Conservation (phyloP, 2,113 vertebrate species). For the Neolamprologus brichardi region DNA sequence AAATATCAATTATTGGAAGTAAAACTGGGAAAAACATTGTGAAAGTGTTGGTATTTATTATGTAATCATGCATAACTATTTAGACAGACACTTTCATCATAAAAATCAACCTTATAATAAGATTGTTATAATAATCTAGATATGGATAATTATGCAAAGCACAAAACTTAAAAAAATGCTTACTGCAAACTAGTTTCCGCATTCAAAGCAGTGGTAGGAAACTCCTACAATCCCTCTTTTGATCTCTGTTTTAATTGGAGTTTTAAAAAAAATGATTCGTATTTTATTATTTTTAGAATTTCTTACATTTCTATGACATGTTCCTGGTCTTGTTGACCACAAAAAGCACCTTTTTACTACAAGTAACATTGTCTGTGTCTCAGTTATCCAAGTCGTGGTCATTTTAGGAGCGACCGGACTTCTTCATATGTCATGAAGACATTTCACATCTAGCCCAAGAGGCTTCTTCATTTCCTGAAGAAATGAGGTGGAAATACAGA, state of each 20-base stretch:
- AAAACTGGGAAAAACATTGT: neutral
- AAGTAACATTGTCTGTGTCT: neutral
- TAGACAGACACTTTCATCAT: neutral
- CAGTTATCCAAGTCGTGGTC: neutral
- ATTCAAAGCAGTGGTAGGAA: neutral
- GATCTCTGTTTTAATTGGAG: neutral
- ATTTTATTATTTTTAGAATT: neutral
- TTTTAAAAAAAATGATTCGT: rapidly evolving
- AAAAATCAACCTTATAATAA: neutral
- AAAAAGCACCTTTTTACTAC: neutral
- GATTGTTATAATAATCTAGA: too few species aligned
- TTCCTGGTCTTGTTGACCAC: neutral
- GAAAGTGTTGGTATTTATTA: neutral
- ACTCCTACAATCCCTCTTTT: rapidly evolving
- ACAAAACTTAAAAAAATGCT: neutral
- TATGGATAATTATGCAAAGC: neutral
- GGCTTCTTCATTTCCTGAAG: neutral
- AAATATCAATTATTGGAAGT: neutral
- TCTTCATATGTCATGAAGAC: neutral
- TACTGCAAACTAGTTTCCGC: neutral
- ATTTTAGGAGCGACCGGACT: neutral
- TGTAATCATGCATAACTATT: neutral
- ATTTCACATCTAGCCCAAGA: neutral
- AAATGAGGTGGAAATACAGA: neutral
- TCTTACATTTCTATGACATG: neutral